Conservation (phyloP, 2,113 vertebrate genomes). For the Callipepla californica region DNA sequence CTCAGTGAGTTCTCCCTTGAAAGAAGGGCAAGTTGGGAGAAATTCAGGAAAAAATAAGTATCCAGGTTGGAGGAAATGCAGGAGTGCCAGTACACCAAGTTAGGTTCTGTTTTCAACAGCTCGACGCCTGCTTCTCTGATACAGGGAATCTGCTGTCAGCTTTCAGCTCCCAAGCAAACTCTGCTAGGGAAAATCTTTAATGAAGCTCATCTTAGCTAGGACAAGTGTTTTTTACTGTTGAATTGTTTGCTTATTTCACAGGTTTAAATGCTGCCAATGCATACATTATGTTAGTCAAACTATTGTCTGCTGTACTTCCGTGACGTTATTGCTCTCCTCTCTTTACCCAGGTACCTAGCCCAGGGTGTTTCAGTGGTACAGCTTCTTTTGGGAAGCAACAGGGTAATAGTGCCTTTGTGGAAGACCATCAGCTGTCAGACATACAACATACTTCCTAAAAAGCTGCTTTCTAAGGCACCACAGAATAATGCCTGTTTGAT, state of each 20-base stretch:
- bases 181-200: background rate
- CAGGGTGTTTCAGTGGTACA: background rate
- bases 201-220: background rate
- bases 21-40: background rate
- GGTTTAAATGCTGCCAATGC: background rate
- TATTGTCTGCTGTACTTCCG: background rate
- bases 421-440: background rate
- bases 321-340: background rate
- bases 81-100: background rate
- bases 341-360: background rate
- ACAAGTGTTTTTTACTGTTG: background rate
- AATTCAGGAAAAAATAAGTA: background rate
- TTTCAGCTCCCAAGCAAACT: background rate
- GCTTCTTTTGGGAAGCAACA: background rate
- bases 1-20: background rate
- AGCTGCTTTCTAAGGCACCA: background rate
- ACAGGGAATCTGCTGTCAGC: background rate
- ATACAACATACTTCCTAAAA: background rate
- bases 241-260: background rate
- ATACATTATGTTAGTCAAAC: background rate
- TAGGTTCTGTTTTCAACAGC: background rate
- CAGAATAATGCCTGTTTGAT: rapidly evolving
- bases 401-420: background rate
- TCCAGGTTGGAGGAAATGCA: background rate
- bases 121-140: background rate